phyloP scores from a whole-genome alignment of 2,888 invertebrate genomes.

The Cerastis rubricosa region DNA sequence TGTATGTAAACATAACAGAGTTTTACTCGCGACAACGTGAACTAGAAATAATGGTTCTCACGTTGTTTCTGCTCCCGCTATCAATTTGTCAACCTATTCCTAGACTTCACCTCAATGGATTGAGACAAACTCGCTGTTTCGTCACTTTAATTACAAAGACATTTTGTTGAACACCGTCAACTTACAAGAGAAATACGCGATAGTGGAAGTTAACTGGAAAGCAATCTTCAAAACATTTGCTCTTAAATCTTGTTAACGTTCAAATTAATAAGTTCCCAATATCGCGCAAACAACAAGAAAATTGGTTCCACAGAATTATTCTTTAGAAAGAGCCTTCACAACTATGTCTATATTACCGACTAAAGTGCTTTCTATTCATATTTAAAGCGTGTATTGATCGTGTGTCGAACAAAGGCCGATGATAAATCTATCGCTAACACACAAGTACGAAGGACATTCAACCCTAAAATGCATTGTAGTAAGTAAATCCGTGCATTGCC shows the following conservation, averaged over 20 bases:
- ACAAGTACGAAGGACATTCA: conserved; percentile 21
- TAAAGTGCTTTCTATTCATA: conserved; percentile 44
- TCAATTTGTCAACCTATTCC: conserved; percentile 61
- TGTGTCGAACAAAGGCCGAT: conserved; percentile 39
- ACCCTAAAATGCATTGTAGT: conserved; percentile 47
- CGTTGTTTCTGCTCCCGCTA: conserved; percentile 40
- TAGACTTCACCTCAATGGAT: conserved; percentile 36
- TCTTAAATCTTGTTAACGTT: conserved; percentile 14
- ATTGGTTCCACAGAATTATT: conserved; percentile 11
- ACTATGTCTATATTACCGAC: conserved; percentile 17
- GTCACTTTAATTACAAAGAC: conserved; percentile 52
- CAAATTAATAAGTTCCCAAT: conserved; percentile 31
- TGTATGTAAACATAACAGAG: conserved; percentile 1
- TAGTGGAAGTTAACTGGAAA: conserved; percentile 6
- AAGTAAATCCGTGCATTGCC: conserved; percentile 61
- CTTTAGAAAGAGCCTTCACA: background rate
- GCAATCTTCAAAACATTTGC: conserved; percentile 16
- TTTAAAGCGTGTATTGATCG: conserved; percentile 39
- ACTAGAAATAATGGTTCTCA: conserved; percentile 43
- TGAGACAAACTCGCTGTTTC: conserved; percentile 51
- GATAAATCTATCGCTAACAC: conserved; percentile 43
- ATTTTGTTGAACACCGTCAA: conserved; percentile 33
- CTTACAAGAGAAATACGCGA: conserved; percentile 18
- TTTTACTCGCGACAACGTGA: conserved; percentile 42
- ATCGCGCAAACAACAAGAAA: conserved; percentile 9